These are phyloP conservation scores for Tauraco hartlaubi DNA, from an alignment of 2,797 vertebrate species.

Conservation along the genomic window DNA sequence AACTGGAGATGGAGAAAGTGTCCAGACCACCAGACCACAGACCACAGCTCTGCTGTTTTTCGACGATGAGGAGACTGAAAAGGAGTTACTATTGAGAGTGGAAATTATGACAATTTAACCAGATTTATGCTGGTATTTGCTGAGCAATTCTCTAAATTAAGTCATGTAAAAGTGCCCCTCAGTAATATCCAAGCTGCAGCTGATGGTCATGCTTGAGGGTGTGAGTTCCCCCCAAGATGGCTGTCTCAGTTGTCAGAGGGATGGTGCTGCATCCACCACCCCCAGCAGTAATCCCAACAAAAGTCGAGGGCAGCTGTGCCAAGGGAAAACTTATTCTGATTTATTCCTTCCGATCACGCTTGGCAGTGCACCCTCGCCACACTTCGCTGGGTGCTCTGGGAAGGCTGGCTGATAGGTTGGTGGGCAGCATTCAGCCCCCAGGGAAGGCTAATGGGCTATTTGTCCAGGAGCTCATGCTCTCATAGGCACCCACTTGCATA, in stretches of 20 bases:
- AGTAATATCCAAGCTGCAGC: not conserved
- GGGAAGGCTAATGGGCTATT: not conserved
- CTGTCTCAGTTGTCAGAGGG: not conserved
- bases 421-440: not conserved
- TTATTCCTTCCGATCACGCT: not conserved
- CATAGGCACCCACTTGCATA: not conserved
- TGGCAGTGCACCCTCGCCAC: fast-evolving
- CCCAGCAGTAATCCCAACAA: fast-evolving
- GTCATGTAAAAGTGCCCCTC: not conserved
- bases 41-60: not conserved
- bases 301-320: fast-evolving
- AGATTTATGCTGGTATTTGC: not conserved
- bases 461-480: not conserved
- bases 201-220: not conserved
- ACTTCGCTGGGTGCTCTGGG: not conserved
- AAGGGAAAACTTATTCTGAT: not conserved
- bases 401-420: fast-evolving
- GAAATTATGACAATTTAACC: not conserved
- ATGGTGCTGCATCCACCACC: not conserved
- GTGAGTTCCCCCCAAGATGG: not conserved
- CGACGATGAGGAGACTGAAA: not conserved
- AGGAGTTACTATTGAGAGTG: not conserved
- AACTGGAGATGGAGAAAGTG: not conserved
- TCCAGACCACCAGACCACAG: not conserved
- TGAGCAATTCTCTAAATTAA: not conserved